phyloP scores from a whole-genome alignment of 2,797 vertebrate genomes.

The Neosilurus hyrtlii region DNA sequence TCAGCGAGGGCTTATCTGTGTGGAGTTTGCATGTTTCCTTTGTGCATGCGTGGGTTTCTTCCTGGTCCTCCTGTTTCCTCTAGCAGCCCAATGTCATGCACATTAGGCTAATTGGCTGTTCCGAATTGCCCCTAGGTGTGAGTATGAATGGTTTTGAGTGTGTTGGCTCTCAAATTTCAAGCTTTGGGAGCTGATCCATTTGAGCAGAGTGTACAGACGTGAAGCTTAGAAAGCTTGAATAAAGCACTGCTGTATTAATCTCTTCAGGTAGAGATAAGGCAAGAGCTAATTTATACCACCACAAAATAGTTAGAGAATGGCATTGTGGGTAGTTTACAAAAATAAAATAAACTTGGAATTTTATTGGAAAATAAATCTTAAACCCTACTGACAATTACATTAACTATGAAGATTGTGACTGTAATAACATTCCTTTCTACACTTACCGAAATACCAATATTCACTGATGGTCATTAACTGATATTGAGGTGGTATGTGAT shows the following conservation, averaged over 20 bases:
- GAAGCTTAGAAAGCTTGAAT: neutral
- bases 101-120: no score
- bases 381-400: neutral
- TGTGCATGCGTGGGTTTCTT: no score
- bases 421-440: constrained; percentile 5
- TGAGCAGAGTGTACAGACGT: neutral
- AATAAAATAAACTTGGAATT: neutral
- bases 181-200: neutral
- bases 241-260: neutral
- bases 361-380: neutral
- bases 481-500: constrained; percentile 14
- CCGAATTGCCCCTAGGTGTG: no score
- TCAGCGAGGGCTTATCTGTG: no score
- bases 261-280: neutral
- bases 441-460: neutral
- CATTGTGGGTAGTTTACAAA: no score
- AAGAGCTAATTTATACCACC: neutral
- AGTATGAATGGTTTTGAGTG: neutral
- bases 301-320: neutral
- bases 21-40: no score
- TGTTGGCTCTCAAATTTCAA: neutral
- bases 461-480: constrained; percentile 24
- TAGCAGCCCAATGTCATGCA: no score
- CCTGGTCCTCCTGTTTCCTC: no score
- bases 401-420: neutral